A percentile compares a stretch with the other conserved stretches of the same genome.
Conservation (phyloP, 2,797 vertebrate species). For the Malacoctenus gilli region DNA sequence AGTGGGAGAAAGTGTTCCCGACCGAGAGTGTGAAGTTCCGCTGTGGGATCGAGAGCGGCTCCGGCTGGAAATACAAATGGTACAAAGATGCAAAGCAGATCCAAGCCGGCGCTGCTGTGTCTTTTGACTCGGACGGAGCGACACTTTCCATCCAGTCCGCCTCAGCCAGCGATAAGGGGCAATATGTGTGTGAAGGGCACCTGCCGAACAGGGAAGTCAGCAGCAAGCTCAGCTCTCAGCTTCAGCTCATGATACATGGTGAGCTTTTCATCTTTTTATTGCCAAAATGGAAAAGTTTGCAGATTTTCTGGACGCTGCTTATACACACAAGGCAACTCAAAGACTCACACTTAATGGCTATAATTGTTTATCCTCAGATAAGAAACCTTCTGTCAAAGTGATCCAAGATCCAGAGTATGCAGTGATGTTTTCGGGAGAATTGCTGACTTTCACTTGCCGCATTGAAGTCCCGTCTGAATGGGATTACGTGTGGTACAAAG, state of each 20-base stretch:
- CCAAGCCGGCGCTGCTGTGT: neutral
- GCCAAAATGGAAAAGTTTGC: neutral
- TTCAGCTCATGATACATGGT: conserved; percentile 43
- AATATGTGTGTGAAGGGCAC: conserved; percentile 51
- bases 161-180: neutral
- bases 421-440: conserved; percentile 47
- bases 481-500: conserved; percentile 48
- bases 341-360: too few relatives aligned
- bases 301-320: neutral
- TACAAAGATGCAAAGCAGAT: conserved; percentile 5
- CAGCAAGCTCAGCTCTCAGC: neutral
- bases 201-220: conserved; percentile 32
- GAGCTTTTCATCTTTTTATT: conserved; percentile 20
- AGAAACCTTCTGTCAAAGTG: conserved; percentile 25
- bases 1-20: conserved; percentile 67
- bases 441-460: conserved; percentile 37
- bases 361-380: conserved; percentile 28
- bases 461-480: conserved; percentile 42
- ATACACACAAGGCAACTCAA: too few relatives aligned
- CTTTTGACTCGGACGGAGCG: conserved; percentile 1
- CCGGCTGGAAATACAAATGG: conserved; percentile 64
- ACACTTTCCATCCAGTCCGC: conserved; percentile 46
- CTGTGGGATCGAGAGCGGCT: conserved; percentile 36
- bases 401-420: conserved; percentile 33
- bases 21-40: conserved; percentile 52